Evolutionary conservation across 2,888 invertebrate genomes (phyloP).

Genomic region (Rhagonycha lutea): DNA sequence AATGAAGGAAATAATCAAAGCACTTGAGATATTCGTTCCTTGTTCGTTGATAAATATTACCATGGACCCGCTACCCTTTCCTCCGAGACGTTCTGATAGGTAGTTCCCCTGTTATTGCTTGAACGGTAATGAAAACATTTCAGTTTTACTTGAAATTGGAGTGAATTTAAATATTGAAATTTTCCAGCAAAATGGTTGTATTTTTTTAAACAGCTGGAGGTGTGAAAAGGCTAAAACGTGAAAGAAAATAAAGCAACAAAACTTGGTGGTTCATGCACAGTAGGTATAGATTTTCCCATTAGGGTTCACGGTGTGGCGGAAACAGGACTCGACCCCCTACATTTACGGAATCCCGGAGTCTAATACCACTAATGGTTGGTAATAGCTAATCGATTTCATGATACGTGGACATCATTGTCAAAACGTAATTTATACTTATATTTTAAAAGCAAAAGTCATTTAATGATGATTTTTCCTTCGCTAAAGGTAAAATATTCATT

Average conservation of each 20-base stretch:
- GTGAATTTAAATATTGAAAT: neutral
- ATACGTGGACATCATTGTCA: slow-evolving; percentile 25
- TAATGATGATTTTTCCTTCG: neutral
- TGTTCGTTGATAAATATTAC: too few species aligned
- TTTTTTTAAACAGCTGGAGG: neutral
- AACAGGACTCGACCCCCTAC: slow-evolving; percentile 40
- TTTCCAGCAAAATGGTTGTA: neutral
- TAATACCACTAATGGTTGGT: slow-evolving; percentile 29
- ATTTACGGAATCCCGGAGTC: slow-evolving; percentile 31
- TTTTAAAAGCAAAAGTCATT: neutral
- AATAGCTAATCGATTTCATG: slow-evolving; percentile 28
- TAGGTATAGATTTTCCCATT: slow-evolving; percentile 49
- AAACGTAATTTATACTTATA: slow-evolving; percentile 9
- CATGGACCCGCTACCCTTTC: too few species aligned
- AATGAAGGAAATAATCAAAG: too few species aligned
- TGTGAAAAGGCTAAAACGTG: slow-evolving; percentile 33
- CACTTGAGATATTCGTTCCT: too few species aligned
- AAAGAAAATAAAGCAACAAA: slow-evolving; percentile 45
- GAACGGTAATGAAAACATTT: neutral
- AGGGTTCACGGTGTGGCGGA: slow-evolving; percentile 43
- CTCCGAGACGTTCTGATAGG: too few species aligned
- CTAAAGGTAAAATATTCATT: neutral
- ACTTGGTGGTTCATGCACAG: slow-evolving; percentile 43
- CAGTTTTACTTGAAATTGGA: neutral
- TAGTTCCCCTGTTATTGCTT: neutral